Conservation (phyloP, 2,888 invertebrate genomes). For the Altica lythri region DNA sequence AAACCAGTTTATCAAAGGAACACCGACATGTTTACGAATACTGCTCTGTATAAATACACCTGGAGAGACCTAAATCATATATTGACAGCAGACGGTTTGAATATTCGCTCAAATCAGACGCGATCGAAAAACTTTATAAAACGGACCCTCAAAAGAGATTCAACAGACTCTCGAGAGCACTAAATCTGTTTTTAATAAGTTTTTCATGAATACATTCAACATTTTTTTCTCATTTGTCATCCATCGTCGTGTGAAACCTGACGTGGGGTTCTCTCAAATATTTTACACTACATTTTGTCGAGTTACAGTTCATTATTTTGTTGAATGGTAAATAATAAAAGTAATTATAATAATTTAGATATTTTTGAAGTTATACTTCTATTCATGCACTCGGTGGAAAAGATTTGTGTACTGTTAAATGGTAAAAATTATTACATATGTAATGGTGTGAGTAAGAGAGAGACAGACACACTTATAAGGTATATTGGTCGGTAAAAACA, state of each 20-base stretch:
- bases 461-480: no score
- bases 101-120: conserved; percentile 7
- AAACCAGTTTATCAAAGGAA: conserved; percentile 48
- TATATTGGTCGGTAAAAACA: no score
- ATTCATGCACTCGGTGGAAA: no score
- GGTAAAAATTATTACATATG: no score
- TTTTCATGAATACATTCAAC: conserved; percentile 21
- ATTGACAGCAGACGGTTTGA: conserved; percentile 19
- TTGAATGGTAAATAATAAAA: no score
- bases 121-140: conserved; percentile 18
- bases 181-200: conserved; percentile 28
- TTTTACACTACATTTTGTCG: no score
- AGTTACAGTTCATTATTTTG: no score
- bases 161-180: conserved; percentile 15
- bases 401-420: no score
- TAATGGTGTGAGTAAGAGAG: no score
- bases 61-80: conserved; percentile 54
- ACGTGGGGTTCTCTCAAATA: neutral
- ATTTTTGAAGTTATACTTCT: no score
- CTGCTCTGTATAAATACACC: conserved; percentile 55
- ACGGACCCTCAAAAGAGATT: conserved; percentile 17
- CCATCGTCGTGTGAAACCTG: neutral
- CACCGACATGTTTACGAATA: conserved; percentile 53
- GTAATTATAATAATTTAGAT: no score
- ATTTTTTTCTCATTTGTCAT: conserved; percentile 23